Conservation (phyloP, 1,140 invertebrate species). For the Bombus huntii region DNA sequence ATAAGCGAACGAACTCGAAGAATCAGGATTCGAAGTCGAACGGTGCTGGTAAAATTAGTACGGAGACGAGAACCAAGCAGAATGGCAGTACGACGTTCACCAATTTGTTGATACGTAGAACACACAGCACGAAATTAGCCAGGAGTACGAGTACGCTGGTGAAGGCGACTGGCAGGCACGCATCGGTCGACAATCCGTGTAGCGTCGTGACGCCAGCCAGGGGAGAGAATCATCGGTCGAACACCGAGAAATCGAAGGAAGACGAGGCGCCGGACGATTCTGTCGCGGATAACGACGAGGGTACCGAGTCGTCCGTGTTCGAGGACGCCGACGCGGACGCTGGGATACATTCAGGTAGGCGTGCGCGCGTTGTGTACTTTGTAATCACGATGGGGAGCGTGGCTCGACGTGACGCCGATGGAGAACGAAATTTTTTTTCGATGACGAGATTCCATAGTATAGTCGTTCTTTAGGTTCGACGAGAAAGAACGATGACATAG, state of each 20-base stretch:
- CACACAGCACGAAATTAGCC: constrained; percentile 88
- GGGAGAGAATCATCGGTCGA: constrained; percentile 44
- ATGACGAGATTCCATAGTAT: neutral
- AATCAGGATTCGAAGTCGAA: constrained; percentile 21
- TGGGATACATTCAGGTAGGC: constrained; percentile 62
- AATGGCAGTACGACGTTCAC: constrained; percentile 69
- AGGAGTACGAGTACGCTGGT: constrained; percentile 83
- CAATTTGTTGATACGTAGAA: constrained; percentile 84
- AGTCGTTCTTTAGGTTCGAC: neutral
- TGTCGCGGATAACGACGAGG: constrained; percentile 64
- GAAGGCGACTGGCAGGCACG: constrained; percentile 57
- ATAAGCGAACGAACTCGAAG: constrained; percentile 28
- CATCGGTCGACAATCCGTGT: constrained; percentile 60
- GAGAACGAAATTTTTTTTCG: neutral
- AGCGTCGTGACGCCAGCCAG: constrained; percentile 40
- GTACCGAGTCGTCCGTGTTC: constrained; percentile 70
- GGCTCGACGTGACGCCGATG: neutral
- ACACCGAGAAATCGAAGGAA: constrained; percentile 46
- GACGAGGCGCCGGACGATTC: constrained; percentile 58
- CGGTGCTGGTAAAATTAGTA: constrained; percentile 23
- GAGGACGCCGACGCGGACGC: constrained; percentile 83
- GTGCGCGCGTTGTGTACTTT: neutral
- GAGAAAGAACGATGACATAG: too few species aligned
- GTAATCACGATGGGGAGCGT: neutral
- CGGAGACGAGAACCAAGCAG: constrained; percentile 53